Base-by-base conservation (phyloP, 2,888 invertebrate species). In the Tillus elongatus region DNA sequence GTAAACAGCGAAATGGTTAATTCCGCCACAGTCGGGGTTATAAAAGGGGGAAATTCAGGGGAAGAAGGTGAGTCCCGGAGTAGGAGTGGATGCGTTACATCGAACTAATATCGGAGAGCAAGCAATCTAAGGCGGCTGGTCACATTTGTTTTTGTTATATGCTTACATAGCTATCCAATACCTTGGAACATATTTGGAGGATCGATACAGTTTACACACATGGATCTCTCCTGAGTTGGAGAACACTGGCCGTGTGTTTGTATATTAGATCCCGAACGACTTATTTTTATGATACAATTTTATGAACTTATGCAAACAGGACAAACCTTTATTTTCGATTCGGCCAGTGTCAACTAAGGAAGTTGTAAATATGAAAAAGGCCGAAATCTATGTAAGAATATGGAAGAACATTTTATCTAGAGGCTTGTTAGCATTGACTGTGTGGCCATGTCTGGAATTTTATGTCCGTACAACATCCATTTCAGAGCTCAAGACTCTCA, bases 121-220 rank as follows among this genome's bases (percentile, higher is more conserved):
- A 54, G 58, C 58, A 58, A 58, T 60, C 55, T 56, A 50, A 54
- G 53, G 50, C 52, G 50, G 48, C 51, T 49, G 58, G 54, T 52
- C 57, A 53, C 58, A 58, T 60, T 58, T 60, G 55, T 59, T 59
- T 56, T 60, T 57, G 54, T 56, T 58, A 56, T 55, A 53, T 56
- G 60, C 58, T 58, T 58, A 54, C 57, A 58, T 53, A 57, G 57
- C 54, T 43, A 55, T 57, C 56, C 57, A 57, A 58, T 60, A 58
- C 52, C 51, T 45, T 42, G 43, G 51, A 54, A 56, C 56, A 54
- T 56, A 57, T 59, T 56, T 56, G 47, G 45, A 30, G 47, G 52
- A 57, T 58, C 57, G 54, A 58, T 58, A 54, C 47, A 33, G 50
- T 54, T 50, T 49, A 45, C 52, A 49, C 49, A 44, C 15, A 11